phyloP scores from a whole-genome alignment of 2,113 vertebrate genomes.

The Lagopus muta region DNA sequence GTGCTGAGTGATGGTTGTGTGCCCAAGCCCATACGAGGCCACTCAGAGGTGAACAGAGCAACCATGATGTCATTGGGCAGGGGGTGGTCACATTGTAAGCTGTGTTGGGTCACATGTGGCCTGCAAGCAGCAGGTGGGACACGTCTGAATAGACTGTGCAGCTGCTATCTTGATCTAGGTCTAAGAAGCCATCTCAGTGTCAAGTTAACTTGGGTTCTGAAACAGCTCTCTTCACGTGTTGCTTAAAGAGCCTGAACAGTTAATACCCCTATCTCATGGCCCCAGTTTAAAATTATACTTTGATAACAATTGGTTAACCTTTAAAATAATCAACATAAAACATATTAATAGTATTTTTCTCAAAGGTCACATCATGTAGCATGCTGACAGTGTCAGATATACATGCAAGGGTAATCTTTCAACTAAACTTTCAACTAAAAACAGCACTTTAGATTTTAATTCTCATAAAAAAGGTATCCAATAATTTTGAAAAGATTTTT shows the following conservation, averaged over 20 bases:
- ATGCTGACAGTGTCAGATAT: neutral
- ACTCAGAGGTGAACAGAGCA: no score
- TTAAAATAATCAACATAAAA: neutral
- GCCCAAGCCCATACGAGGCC: no score
- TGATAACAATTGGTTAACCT: neutral
- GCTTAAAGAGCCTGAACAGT: neutral
- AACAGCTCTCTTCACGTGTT: neutral
- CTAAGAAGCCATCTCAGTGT: neutral
- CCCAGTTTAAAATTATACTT: neutral
- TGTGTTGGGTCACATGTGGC: no score
- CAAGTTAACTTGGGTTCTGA: neutral
- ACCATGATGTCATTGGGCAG: no score
- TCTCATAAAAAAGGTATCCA: neutral
- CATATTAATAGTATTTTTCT: neutral
- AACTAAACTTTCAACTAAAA: neutral
- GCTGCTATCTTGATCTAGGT: neutral
- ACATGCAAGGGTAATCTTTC: neutral
- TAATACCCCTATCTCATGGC: neutral
- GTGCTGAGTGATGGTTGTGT: no score
- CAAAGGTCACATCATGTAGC: neutral
- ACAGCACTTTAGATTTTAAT: neutral
- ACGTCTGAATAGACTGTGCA: neutral
- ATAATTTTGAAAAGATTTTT: neutral
- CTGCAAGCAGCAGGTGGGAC: no score
- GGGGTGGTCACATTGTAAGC: no score